phyloP scores from a whole-genome alignment of 2,113 vertebrate genomes.

The Coregonus clupeaformis region DNA sequence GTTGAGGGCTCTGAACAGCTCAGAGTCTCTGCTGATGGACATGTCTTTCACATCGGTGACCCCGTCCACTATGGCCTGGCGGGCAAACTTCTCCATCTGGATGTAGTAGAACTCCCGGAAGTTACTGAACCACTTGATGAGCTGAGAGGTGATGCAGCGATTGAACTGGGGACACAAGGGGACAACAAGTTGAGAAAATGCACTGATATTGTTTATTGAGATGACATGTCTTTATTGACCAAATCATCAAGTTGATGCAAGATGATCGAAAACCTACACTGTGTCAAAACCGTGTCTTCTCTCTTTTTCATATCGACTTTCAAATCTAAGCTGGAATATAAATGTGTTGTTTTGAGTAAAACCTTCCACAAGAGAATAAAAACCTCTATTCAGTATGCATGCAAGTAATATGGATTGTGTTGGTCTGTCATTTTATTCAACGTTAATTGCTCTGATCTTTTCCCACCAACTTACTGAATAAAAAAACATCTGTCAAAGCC shows the following conservation, averaged over 20 bases:
- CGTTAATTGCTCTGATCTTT: slow-evolving; percentile 65
- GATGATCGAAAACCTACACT: no score
- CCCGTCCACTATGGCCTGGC: slow-evolving; percentile 87
- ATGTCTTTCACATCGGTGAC: slow-evolving; percentile 76
- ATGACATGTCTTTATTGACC: no score
- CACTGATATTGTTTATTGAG: no score
- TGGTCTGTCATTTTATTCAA: slow-evolving; percentile 43
- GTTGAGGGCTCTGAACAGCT: slow-evolving; percentile 91
- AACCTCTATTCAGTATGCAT: not conserved
- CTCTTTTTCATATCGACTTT: no score
- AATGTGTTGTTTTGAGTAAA: no score
- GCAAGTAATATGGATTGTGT: not conserved
- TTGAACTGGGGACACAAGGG: slow-evolving; percentile 81
- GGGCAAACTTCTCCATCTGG: slow-evolving; percentile 96
- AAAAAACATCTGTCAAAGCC: slow-evolving; percentile 71
- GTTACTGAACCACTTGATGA: slow-evolving; percentile 99
- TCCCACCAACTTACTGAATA: slow-evolving; percentile 64
- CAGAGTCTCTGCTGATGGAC: slow-evolving; percentile 82
- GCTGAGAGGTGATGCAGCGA: slow-evolving; percentile 94
- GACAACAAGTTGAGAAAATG: not conserved
- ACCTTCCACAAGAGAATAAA: no score
- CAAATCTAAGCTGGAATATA: no score
- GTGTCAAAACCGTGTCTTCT: no score
- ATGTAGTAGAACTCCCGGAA: slow-evolving; percentile 98
- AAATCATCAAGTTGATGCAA: no score